These are phyloP conservation scores for Simalia tracyae DNA, from an alignment of 2,797 vertebrate species.

Conservation along the genomic window DNA sequence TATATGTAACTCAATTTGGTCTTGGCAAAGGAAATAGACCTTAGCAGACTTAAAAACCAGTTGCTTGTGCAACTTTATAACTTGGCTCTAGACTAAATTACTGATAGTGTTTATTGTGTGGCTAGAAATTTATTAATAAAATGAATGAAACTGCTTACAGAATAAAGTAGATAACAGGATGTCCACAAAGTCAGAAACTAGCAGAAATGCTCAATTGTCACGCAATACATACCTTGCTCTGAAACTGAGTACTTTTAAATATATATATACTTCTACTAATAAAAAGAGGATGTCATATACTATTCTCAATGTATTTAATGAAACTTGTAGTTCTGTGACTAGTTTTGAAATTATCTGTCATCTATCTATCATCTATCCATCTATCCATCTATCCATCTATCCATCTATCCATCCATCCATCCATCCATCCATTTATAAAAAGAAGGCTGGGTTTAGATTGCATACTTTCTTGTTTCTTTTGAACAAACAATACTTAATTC, in stretches of 20 bases:
- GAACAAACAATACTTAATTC: neutral
- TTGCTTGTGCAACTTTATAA: neutral
- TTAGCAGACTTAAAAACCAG: neutral
- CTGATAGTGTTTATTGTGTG: neutral
- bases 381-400: neutral
- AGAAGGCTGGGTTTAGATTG: constrained; percentile 37
- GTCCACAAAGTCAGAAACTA: neutral
- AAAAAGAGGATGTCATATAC: constrained; percentile 22
- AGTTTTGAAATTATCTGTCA: constrained; percentile 45
- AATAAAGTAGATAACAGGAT: neutral
- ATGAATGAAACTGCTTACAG: neutral
- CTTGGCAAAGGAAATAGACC: neutral
- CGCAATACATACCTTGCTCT: too few species aligned
- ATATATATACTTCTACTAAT: constrained; percentile 3
- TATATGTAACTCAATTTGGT: neutral
- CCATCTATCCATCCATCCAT: neutral
- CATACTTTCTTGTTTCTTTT: constrained; percentile 37
- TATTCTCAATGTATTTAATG: constrained; percentile 18
- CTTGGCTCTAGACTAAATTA: neutral
- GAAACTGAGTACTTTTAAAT: neutral
- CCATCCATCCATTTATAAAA: constrained; percentile 40
- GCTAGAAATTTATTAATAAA: neutral
- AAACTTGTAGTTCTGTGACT: constrained; percentile 9
- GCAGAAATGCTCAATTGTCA: neutral
- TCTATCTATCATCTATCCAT: neutral